Conservation (phyloP, 1,140 invertebrate species). For the Drosophila fuyamai region DNA sequence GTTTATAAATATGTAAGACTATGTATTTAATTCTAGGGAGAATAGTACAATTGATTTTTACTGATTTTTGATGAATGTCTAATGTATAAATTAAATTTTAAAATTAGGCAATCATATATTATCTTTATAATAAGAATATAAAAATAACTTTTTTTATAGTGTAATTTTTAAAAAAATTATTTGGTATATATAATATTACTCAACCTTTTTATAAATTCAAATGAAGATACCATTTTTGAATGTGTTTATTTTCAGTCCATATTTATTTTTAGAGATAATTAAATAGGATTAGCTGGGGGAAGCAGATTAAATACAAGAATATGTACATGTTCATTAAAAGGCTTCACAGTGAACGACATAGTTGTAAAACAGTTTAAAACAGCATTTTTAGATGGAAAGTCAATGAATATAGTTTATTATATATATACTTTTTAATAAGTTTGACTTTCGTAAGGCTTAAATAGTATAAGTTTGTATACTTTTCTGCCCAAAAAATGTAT, state of each 20-base stretch:
- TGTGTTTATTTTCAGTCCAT: neutral
- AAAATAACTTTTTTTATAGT: too few species aligned
- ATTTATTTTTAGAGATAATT: conserved; percentile 4
- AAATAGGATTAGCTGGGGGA: neutral
- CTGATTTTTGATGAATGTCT: too few species aligned
- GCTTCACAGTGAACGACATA: neutral
- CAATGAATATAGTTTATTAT: neutral
- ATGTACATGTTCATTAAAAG: neutral
- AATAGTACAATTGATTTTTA: too few species aligned
- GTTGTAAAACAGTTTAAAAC: neutral
- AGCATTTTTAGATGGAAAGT: neutral
- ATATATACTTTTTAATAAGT: too few species aligned
- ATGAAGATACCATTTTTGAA: neutral
- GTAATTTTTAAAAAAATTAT: too few species aligned
- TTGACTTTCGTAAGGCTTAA: too few species aligned
- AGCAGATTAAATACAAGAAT: neutral
- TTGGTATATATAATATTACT: too few species aligned
- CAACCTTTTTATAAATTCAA: neutral
- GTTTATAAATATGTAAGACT: too few species aligned
- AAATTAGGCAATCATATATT: too few species aligned
- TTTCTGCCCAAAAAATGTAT: neutral
- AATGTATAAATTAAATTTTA: too few species aligned
- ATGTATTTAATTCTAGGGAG: too few species aligned
- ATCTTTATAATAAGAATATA: too few species aligned
- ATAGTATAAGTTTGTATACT: neutral